Base-by-base conservation (phyloP, 2,797 vertebrate species). In the Coranthus polyacanthus region DNA sequence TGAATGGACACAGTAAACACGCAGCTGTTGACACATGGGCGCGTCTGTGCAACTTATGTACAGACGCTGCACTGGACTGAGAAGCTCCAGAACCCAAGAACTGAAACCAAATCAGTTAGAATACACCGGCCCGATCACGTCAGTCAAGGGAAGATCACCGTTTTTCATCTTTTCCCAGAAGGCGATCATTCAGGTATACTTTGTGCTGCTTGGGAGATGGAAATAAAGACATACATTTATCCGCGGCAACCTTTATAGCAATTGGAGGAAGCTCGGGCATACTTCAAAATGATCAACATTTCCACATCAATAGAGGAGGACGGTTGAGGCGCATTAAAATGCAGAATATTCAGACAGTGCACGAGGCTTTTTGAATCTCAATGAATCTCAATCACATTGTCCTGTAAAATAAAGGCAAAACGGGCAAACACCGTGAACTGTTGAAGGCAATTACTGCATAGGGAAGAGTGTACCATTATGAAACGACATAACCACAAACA, bases 241-340 rank as follows among this genome's bases (percentile, higher is more conserved):
- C 37, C 3, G 11, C 17, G 44, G 62, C 68, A 65, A 66, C 77
- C 50, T 71, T 83, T 59, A 79, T 45, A 54, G 37, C 73, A 68
- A 75, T n/a, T 44, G 72, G 12, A 72, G 61, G 66, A 85, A 75
- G 67, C 42, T 22, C 12, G 5, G 68, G 26, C 12, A 9, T 37
- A 65, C 66, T 78, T 81, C 50, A 78, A 52, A 79, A 53, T 75
- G 69, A 59, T 63, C 34, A 41, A 36, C 75, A 92, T 93, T 90
- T 89, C 82, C 87, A 92, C 83, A 90, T 90, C 75, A 92, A 89
- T 85, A 44, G 61, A 46, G 66, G 16, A 6, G 52, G 75, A 29
- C 20, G 62, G 62, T 68, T 26, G 71, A 72, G 24, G 37, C 34
- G 12, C 65, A 75, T 76, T 80, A 68, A 49, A 16, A 86, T 78